phyloP scores from a whole-genome alignment of 1,140 invertebrate species.

The Drosophila parabipectinata region DNA sequence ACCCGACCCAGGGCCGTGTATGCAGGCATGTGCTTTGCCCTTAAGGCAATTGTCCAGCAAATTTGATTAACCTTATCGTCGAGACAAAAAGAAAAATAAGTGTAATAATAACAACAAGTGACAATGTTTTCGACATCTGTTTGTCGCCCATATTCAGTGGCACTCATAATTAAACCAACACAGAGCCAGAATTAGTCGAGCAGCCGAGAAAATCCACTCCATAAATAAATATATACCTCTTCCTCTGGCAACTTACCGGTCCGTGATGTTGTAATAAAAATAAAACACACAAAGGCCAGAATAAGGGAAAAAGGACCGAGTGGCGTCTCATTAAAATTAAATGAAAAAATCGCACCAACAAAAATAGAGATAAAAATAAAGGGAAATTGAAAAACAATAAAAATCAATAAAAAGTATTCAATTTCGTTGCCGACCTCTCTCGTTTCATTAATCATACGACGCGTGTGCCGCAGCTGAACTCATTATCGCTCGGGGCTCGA shows the following conservation, averaged over 20 bases:
- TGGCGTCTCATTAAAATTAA: slow-evolving; percentile 44
- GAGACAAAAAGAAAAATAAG: not conserved
- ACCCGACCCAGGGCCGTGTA: slow-evolving; percentile 8
- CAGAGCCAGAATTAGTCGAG: slow-evolving; percentile 26
- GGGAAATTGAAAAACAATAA: slow-evolving; percentile 28
- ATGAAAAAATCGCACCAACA: slow-evolving; percentile 15
- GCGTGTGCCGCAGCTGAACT: slow-evolving; percentile 33
- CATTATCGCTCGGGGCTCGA: slow-evolving; percentile 21
- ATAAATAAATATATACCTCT: slow-evolving; percentile 19
- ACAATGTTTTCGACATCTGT: slow-evolving; percentile 37
- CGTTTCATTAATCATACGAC: slow-evolving; percentile 65
- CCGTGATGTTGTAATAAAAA: slow-evolving; percentile 48
- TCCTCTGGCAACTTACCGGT: slow-evolving; percentile 32
- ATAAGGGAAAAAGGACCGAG: slow-evolving; percentile 17
- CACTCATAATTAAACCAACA: slow-evolving; percentile 27
- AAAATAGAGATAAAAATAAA: slow-evolving; percentile 3
- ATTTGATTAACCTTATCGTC: slow-evolving; percentile 31
- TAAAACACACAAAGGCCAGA: slow-evolving; percentile 38
- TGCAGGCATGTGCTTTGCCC: not conserved
- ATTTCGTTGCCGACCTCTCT: slow-evolving; percentile 13
- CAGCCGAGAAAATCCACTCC: slow-evolving; percentile 6
- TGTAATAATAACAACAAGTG: slow-evolving; percentile 10
- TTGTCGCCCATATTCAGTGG: slow-evolving; percentile 13
- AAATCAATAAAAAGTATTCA: slow-evolving; percentile 62
- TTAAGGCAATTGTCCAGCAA: slow-evolving; percentile 36